Base-by-base conservation (phyloP, 2,113 vertebrate genomes). In the Benitochromis conjunctus region DNA sequence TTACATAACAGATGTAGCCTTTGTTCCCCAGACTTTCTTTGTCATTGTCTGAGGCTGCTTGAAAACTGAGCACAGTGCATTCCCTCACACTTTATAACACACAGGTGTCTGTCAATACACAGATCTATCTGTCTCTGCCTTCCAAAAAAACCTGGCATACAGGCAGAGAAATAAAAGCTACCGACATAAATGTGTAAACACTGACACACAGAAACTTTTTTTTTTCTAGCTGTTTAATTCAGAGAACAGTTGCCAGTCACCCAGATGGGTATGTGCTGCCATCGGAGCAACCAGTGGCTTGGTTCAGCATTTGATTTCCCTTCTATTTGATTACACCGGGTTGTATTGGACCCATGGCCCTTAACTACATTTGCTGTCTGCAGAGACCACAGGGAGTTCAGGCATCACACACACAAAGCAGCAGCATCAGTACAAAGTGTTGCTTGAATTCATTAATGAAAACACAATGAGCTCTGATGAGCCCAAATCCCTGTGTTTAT, bases 381-480 rank as follows among this genome's bases (percentile, higher is more conserved):
- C 82, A 51, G 76, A 85, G 88, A 90, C 84, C 53, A 60, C 60
- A 24, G 86, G 57, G 83, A 88, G 60, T 38, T 88, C 34, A 9
- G 69, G 48, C 60, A 84, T 74, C 62, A 41, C 29, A 78, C 34
- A 55, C 76, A 83, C 60, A 81, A 46, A 83, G 71, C 78, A 60
- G 19, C 60, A 60, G 69, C 81, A 62, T 85, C 88, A 55, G 57
- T 62, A 51, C 82, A 87, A 89, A 85, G 84, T 88, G 83, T 81
- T 86, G 48, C 83, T 88, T 89, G 60, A 90, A 62, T 88, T 58
- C 78, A 87, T 92, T 89, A 85, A 88, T 92, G 85, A 85, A 91
- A 92, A 89, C 80, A 89, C 86, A 92, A 92, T 84, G 78, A 74
- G 62, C 36, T 69, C 79, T 60, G 84, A 92, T 89, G 83, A 91